Percentiles rank a stretch among this genome's conserved stretches.
Evolutionary conservation across 2,888 invertebrate species (phyloP).

Genomic region (Latrodectus elegans): DNA sequence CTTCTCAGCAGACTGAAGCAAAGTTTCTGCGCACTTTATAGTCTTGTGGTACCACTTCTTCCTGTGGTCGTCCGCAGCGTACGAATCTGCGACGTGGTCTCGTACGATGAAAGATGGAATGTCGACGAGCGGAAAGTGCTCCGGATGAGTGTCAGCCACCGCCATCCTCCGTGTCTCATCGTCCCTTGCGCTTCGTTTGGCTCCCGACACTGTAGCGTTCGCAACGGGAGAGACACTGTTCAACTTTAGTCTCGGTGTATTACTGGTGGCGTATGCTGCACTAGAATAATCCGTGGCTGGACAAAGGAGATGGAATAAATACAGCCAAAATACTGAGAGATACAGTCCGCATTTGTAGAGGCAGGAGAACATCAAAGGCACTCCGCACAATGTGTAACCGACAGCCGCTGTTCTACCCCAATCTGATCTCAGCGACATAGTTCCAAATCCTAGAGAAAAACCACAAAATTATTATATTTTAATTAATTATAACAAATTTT

Average conservation of each 20-base stretch:
- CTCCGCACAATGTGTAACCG: conserved; percentile 38
- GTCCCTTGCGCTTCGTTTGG: background rate
- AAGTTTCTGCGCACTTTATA: background rate
- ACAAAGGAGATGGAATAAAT: conserved; percentile 41
- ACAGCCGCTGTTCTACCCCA: conserved; percentile 46
- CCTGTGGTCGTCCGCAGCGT: background rate
- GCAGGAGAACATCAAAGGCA: conserved; percentile 51
- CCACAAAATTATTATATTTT: background rate
- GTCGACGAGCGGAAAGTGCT: background rate
- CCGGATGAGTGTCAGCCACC: background rate
- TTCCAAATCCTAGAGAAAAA: conserved; percentile 45
- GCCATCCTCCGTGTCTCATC: background rate
- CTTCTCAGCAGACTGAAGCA: background rate
- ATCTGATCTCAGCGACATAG: conserved; percentile 45
- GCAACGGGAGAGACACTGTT: background rate
- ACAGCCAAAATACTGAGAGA: conserved; percentile 38
- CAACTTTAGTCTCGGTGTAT: background rate
- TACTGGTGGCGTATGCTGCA: background rate
- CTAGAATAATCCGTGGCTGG: background rate
- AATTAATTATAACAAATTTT: background rate
- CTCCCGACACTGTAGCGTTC: background rate
- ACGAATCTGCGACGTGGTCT: background rate
- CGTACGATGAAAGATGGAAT: background rate
- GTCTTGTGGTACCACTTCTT: background rate
- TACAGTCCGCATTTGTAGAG: conserved; percentile 30